Evolutionary conservation across 1,140 invertebrate species (phyloP).

Genomic region (Varroa destructor): DNA sequence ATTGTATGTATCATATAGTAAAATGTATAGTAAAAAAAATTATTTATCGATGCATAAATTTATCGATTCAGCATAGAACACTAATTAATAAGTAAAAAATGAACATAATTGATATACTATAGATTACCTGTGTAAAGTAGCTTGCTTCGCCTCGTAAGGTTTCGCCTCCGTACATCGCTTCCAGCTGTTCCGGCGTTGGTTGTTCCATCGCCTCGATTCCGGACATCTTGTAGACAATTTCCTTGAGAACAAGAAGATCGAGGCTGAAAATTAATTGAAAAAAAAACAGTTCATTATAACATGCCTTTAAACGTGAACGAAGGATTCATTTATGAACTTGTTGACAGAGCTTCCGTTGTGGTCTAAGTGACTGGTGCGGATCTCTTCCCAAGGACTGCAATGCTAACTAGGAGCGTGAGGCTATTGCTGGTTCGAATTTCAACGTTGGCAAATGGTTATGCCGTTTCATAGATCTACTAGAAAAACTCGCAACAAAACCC

Average conservation of each 20-base stretch:
- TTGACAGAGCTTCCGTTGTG: not conserved
- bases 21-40: too few species aligned
- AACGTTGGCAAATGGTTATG: too few species aligned
- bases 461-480: too few species aligned
- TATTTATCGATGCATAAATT: too few species aligned
- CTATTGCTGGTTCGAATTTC: too few species aligned
- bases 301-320: not conserved
- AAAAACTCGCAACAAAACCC: too few species aligned
- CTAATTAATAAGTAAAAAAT: too few species aligned
- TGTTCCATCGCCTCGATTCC: slow-evolving; percentile 93
- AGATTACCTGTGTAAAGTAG: slow-evolving; percentile 40
- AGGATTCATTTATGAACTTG: slow-evolving; percentile 4
- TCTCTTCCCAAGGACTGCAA: too few species aligned
- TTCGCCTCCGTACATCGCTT: slow-evolving; percentile 91
- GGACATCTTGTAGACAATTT: slow-evolving; percentile 98
- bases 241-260: slow-evolving; percentile 86
- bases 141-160: slow-evolving; percentile 74
- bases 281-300: not conserved
- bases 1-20: too few species aligned
- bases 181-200: slow-evolving; percentile 86
- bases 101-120: too few species aligned
- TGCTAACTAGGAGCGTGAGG: too few species aligned
- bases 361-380: not conserved
- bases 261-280: slow-evolving; percentile 50
- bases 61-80: too few species aligned